phyloP scores from a whole-genome alignment of 2,888 invertebrate species.

The Monoplex corrugatus region DNA sequence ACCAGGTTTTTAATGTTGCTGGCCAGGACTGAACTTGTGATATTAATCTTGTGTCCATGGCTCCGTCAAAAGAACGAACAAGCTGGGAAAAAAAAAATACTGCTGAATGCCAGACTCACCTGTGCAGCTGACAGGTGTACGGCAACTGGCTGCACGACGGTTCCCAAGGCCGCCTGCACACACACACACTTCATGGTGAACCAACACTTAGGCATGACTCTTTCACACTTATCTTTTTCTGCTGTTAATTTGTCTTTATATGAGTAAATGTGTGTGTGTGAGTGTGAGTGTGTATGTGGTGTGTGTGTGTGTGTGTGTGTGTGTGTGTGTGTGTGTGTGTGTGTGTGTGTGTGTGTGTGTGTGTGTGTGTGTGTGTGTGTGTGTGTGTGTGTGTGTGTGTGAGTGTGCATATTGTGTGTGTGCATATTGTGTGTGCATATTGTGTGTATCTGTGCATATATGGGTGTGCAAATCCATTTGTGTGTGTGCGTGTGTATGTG shows the following conservation, averaged over 20 bases:
- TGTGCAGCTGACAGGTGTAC: constrained; percentile 62
- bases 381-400: constrained; percentile 2
- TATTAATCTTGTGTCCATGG: too few relatives aligned
- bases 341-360: background rate
- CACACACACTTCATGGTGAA: background rate
- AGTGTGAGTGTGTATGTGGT: background rate
- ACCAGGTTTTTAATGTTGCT: background rate
- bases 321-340: background rate
- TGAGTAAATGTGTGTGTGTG: background rate
- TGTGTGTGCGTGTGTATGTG: too few relatives aligned
- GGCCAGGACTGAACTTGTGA: too few relatives aligned
- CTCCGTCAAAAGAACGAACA: too few relatives aligned
- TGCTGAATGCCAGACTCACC: constrained; percentile 65
- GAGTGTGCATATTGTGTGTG: background rate
- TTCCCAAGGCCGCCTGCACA: constrained; percentile 71
- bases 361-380: background rate
- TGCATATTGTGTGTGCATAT: background rate
- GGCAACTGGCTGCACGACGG: constrained; percentile 88
- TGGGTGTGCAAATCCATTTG: too few relatives aligned
- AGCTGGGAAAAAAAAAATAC: too few relatives aligned
- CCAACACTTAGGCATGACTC: background rate
- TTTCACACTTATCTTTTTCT: too few relatives aligned
- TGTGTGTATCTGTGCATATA: too few relatives aligned
- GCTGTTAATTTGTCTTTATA: background rate
- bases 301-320: background rate